These are phyloP conservation scores for Polymixis lichenea DNA, from an alignment of 2,888 invertebrate genomes.

Conservation along the genomic window DNA sequence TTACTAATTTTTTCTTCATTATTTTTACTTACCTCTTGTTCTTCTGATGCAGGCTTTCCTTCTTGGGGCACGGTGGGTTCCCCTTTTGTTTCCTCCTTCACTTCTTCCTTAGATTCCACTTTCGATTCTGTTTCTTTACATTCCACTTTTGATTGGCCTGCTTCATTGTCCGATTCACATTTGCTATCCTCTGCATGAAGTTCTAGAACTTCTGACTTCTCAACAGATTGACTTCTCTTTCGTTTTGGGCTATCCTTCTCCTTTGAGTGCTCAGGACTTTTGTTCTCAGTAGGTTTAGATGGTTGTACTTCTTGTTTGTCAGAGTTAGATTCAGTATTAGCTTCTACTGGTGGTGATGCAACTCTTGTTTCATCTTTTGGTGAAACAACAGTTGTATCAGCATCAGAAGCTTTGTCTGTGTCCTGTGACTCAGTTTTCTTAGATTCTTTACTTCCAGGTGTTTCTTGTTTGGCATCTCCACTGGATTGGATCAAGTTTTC, in stretches of 20 bases:
- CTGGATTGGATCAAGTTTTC: slow-evolving; percentile 59
- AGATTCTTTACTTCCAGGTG: slow-evolving; percentile 58
- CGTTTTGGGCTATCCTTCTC: slow-evolving; percentile 60
- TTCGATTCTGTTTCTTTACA: slow-evolving; percentile 70
- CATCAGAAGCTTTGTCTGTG: slow-evolving; percentile 69
- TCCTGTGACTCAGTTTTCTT: slow-evolving; percentile 56
- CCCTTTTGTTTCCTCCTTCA: slow-evolving; percentile 62
- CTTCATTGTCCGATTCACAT: slow-evolving; percentile 78
- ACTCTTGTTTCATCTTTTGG: slow-evolving; percentile 78
- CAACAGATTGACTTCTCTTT: slow-evolving; percentile 77
- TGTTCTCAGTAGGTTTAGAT: slow-evolving; percentile 53
- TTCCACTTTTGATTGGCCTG: slow-evolving; percentile 72
- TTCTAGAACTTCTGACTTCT: slow-evolving; percentile 84
- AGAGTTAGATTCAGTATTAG: slow-evolving; percentile 40
- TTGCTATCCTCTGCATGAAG: slow-evolving; percentile 83
- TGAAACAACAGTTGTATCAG: slow-evolving; percentile 81
- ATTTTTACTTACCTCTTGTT: slow-evolving; percentile 85
- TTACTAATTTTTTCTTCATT: slow-evolving; percentile 79
- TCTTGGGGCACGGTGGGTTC: slow-evolving; percentile 67
- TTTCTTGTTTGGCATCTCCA: slow-evolving; percentile 61
- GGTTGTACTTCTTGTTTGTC: slow-evolving; percentile 53
- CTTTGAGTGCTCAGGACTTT: slow-evolving; percentile 67
- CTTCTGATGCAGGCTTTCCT: slow-evolving; percentile 66
- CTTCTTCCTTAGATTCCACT: slow-evolving; percentile 64
- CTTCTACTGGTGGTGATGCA: slow-evolving; percentile 69